Evolutionary conservation across 2,113 vertebrate genomes (phyloP).

Genomic region (Tringa solitaria): DNA sequence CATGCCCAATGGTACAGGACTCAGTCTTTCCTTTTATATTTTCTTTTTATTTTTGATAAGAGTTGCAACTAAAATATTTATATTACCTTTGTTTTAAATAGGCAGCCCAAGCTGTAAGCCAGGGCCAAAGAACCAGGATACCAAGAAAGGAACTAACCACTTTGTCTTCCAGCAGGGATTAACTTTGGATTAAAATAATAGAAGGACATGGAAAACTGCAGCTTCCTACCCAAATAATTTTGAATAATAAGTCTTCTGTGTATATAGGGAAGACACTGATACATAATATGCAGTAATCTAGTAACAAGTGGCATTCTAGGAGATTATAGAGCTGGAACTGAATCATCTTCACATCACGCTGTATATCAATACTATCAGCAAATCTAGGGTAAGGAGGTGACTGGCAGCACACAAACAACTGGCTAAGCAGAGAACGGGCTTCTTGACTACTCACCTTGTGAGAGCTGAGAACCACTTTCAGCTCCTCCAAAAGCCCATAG

Average conservation of each 20-base stretch:
- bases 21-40: not conserved
- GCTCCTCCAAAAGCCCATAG: slow-evolving; percentile 86
- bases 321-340: not conserved
- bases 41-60: not conserved
- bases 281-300: not conserved
- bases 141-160: not conserved
- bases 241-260: not conserved
- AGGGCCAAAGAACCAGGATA: not conserved
- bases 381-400: not conserved
- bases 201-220: not conserved
- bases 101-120: not conserved
- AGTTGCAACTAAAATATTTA: not conserved
- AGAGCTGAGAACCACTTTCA: slow-evolving; percentile 83
- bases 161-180: not conserved
- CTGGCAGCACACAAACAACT: not conserved
- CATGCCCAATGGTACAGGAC: not conserved
- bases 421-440: not conserved
- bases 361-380: not conserved
- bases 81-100: not conserved
- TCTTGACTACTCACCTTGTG: slow-evolving; percentile 81
- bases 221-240: not conserved
- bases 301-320: not conserved
- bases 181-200: not conserved
- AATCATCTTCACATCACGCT: not conserved
- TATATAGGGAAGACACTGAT: not conserved